phyloP scores from a whole-genome alignment of 2,113 vertebrate species.

The Eublepharis macularius region DNA sequence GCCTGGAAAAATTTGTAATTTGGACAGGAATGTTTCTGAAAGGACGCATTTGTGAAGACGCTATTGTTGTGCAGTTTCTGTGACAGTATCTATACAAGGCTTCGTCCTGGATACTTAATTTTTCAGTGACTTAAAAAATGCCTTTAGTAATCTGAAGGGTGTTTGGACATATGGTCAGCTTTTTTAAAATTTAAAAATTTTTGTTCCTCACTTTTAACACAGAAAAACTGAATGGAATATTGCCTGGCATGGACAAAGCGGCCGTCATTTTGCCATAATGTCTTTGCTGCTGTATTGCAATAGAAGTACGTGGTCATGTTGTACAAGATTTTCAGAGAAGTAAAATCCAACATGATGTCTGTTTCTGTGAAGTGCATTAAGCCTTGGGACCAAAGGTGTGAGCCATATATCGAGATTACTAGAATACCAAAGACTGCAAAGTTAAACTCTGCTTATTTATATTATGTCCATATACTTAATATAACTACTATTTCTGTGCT shows the following conservation, averaged over 20 bases:
- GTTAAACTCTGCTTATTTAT: slow-evolving; percentile 25
- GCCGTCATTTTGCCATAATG: slow-evolving; percentile 16
- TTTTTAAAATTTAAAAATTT: background rate
- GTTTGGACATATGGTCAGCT: slow-evolving; percentile 4
- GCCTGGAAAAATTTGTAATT: slow-evolving; percentile 55
- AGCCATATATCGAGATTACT: slow-evolving; percentile 31
- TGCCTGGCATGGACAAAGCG: slow-evolving; percentile 31
- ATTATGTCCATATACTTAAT: background rate
- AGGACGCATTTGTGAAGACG: slow-evolving; percentile 45
- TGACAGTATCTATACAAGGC: slow-evolving; percentile 26
- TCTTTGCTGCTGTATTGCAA: background rate
- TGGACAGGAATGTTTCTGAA: slow-evolving; percentile 24
- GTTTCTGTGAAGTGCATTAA: background rate
- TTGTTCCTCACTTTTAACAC: slow-evolving; percentile 25
- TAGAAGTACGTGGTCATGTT: background rate
- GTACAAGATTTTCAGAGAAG: background rate
- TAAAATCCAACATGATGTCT: background rate
- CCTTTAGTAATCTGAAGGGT: background rate
- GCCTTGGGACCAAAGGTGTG: slow-evolving; percentile 19
- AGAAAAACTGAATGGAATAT: background rate
- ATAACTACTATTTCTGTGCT: slow-evolving; percentile 14
- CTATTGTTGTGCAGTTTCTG: slow-evolving; percentile 30
- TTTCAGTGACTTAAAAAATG: slow-evolving; percentile 27
- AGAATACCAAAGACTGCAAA: background rate
- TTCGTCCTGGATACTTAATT: slow-evolving; percentile 18